Evolutionary conservation across 2,888 invertebrate genomes (phyloP).

Genomic region (Embidobia sp.): DNA sequence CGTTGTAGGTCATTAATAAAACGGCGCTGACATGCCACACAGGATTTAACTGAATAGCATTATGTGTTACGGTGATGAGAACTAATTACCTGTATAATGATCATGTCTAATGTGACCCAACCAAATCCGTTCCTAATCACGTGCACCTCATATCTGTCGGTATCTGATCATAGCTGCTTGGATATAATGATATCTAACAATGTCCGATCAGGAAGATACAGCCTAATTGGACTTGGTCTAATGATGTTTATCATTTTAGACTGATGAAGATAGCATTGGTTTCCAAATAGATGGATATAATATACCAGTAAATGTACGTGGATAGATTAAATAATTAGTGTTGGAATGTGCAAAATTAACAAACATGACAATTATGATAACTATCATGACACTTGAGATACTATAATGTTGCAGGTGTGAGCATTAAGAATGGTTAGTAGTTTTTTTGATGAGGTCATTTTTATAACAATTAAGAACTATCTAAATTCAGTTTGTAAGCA

Average conservation of each 20-base stretch:
- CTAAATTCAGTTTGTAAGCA: no score
- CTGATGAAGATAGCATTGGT: constrained; percentile 9
- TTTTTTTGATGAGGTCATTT: no score
- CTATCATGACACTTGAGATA: no score
- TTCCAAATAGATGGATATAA: constrained; percentile 8
- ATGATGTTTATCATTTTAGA: constrained; percentile 32
- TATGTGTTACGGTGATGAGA: constrained; percentile 3
- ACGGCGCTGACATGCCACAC: background rate
- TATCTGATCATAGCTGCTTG: constrained; percentile 18
- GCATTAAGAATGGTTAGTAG: no score
- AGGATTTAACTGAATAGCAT: background rate
- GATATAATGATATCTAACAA: constrained; percentile 26
- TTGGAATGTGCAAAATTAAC: no score
- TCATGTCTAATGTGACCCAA: constrained; percentile 4
- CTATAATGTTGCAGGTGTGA: no score
- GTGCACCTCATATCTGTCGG: constrained; percentile 17
- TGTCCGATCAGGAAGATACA: constrained; percentile 26
- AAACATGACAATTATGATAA: no score
- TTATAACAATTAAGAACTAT: no score
- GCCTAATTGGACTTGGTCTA: constrained; percentile 26
- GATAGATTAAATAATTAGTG: background rate
- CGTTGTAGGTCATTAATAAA: constrained; percentile 11
- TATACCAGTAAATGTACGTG: no score
- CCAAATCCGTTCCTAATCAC: constrained; percentile 4
- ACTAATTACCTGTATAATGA: constrained; percentile 10